Evolutionary conservation across 2,797 vertebrate genomes (phyloP), one percentile per base, ranked within the genome.

Genomic region (Cuniculus paca): DNA sequence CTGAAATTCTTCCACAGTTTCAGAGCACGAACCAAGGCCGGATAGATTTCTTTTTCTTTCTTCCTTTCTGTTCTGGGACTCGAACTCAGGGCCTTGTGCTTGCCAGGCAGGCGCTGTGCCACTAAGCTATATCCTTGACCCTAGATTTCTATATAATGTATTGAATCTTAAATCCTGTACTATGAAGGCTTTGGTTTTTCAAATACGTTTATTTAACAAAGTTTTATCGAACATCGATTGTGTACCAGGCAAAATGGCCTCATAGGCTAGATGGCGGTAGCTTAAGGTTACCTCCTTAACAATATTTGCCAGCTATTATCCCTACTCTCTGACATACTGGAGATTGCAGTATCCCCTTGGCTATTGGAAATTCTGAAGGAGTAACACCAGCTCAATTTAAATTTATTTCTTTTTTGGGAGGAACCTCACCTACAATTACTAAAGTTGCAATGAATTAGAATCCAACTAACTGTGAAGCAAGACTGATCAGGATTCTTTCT

Each of bases 371-470:
- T 86, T 92, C 61, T 70, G 45, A 92, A 95, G 61, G 42, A 83
- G 84, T 90, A 34, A 84, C 52, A 56, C 42, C 56, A 39, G n/a
- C 19, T 83, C 50, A 78, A 91, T 19, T 90, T 86, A 95, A 89
- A 90, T 89, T 93, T 31, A 60, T 91, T 68, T 90, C 54, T 90
- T 10, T 91, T 85, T 60, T 93, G 54, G 65, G 34, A 36, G 26
- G 28, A 24, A 88, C 28, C 17, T 86, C 26, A 92, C 45, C 28
- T 95, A 74, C 54, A 96, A 93, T 85, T 72, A 79, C 22, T 56
- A 93, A 95, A 85, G 42, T 87, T 88, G 22, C 17, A 92, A 92
- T 91, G 96, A 93, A 95, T 88, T 91, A 95, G 56, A 95, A 82
- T 79, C 19, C 45, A 97, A 95, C 56, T 88, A 90, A 78, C 24